These are phyloP conservation scores for Cydia strobilella DNA, from an alignment of 1,140 invertebrate genomes.

Conservation along the genomic window DNA sequence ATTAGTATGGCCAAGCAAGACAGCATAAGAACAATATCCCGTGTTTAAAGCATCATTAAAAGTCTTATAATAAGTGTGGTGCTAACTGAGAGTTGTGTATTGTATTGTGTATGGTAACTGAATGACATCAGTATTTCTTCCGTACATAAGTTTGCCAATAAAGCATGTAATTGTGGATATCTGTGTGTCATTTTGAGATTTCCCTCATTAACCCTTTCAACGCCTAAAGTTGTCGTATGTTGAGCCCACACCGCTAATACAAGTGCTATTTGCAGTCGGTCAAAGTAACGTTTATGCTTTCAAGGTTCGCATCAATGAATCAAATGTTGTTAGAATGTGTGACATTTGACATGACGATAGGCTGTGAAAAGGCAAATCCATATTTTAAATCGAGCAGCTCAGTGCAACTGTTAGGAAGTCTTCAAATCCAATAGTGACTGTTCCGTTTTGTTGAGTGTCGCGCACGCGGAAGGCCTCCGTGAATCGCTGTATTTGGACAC, in stretches of 20 bases:
- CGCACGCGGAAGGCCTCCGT: slow-evolving; percentile 90
- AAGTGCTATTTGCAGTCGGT: not conserved
- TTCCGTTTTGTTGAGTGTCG: slow-evolving; percentile 87
- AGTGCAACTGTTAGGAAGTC: slow-evolving; percentile 90
- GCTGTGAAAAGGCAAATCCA: not conserved
- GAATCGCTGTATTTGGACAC: slow-evolving; percentile 92
- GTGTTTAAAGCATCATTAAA: not conserved
- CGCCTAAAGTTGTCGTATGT: not conserved
- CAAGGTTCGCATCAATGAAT: not conserved
- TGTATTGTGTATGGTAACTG: slow-evolving; percentile 20
- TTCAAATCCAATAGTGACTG: slow-evolving; percentile 91
- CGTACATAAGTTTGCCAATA: slow-evolving; percentile 14
- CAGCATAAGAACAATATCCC: not conserved
- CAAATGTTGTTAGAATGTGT: not conserved
- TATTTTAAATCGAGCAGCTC: slow-evolving; percentile 82
- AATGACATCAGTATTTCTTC: slow-evolving; percentile 17
- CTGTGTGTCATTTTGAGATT: slow-evolving; percentile 24
- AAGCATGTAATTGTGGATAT: slow-evolving; percentile 19
- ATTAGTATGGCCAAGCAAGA: slow-evolving; percentile 1
- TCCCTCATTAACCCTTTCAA: not conserved
- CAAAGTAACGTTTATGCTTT: not conserved
- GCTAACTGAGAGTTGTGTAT: not conserved
- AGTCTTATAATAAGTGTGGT: not conserved
- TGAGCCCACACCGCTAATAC: not conserved
- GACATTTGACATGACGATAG: not conserved